Evolutionary conservation across 2,113 vertebrate species (phyloP).

Genomic region (Gnathonemus echidnorhynchus): DNA sequence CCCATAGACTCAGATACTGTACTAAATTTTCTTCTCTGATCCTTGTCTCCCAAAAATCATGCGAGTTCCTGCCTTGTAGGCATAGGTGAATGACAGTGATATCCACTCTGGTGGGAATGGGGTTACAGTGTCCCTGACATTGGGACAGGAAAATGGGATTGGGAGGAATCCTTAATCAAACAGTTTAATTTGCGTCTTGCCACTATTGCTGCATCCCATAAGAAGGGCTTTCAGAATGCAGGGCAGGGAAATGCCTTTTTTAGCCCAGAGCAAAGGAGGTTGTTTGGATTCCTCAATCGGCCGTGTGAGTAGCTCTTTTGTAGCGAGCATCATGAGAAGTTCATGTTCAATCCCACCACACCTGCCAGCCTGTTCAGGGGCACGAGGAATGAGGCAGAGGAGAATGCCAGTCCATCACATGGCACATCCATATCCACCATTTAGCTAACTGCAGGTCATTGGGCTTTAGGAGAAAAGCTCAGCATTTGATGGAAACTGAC

Average conservation of each 20-base stretch:
- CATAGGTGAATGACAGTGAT: background rate
- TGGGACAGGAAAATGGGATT: background rate
- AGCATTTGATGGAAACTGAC: background rate
- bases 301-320: background rate
- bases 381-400: background rate
- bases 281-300: background rate
- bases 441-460: background rate
- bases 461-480: background rate
- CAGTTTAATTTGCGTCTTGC: background rate
- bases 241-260: background rate
- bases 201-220: background rate
- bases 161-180: background rate
- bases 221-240: background rate
- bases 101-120: background rate
- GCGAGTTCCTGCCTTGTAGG: background rate
- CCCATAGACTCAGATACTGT: too few relatives aligned
- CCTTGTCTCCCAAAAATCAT: background rate
- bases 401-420: background rate
- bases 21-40: background rate
- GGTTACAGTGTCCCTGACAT: background rate
- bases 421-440: background rate
- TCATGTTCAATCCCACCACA: background rate
- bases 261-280: background rate
- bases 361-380: background rate
- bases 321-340: background rate